phyloP scores from a whole-genome alignment of 2,888 invertebrate species.

The Pterostichus madidus region DNA sequence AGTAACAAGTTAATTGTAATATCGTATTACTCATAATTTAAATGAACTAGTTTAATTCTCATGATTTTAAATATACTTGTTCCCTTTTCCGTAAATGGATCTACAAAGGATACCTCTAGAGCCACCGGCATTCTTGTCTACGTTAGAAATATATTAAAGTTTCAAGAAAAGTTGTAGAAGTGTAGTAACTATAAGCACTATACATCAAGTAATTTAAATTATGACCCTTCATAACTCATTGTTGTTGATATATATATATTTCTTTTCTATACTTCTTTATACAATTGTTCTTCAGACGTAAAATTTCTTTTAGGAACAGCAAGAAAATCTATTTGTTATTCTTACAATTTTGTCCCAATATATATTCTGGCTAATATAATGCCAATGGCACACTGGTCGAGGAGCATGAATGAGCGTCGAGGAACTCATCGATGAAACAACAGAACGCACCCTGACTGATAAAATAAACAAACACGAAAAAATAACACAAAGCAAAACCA shows the following conservation, averaged over 20 bases:
- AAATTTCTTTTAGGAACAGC: not conserved
- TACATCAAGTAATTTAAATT: slow-evolving; percentile 19
- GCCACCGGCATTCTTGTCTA: slow-evolving; percentile 28
- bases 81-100: slow-evolving; percentile 20
- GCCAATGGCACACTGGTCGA: no score
- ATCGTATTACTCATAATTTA: not conserved
- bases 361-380: no score
- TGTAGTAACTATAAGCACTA: not conserved
- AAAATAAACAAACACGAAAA: no score
- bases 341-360: not conserved
- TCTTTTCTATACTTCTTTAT: slow-evolving; percentile 6
- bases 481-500: no score
- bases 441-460: no score
- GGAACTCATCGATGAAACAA: no score
- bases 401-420: no score
- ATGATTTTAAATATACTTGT: slow-evolving; percentile 1
- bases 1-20: not conserved
- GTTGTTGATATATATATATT: slow-evolving; percentile 1
- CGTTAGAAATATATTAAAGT: slow-evolving; percentile 27
- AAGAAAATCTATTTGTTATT: slow-evolving; percentile 2
- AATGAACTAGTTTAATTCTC: slow-evolving; percentile 16
- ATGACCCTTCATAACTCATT: slow-evolving; percentile 25
- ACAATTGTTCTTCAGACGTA: not conserved
- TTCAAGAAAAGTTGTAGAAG: slow-evolving; percentile 22
- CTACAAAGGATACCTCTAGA: not conserved